phyloP scores from a whole-genome alignment of 2,797 vertebrate species.

The Dermochelys coriacea region DNA sequence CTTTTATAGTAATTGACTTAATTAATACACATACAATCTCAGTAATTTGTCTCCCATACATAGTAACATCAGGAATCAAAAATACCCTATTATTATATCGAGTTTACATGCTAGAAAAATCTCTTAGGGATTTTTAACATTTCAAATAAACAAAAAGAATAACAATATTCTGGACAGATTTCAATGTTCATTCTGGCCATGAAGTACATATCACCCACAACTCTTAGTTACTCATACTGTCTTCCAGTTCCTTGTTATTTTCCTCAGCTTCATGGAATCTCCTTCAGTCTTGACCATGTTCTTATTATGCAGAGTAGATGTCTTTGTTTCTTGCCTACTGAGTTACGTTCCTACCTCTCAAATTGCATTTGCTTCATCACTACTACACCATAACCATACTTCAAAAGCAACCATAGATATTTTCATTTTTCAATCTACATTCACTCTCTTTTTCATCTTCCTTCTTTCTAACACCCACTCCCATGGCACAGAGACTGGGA shows the following conservation, averaged over 20 bases:
- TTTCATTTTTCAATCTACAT: background rate
- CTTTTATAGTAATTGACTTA: background rate
- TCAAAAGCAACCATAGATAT: background rate
- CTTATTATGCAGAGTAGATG: background rate
- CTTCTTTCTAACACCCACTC: background rate
- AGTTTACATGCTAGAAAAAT: background rate
- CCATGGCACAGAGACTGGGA: background rate
- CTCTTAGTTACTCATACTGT: background rate
- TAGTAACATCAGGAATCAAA: background rate
- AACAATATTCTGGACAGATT: background rate
- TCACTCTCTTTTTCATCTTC: background rate
- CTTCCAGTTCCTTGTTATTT: background rate
- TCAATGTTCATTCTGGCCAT: background rate
- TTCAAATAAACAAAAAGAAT: background rate
- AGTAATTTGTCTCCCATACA: background rate
- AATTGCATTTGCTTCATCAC: background rate
- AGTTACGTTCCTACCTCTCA: accelerated
- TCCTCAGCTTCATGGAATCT: background rate
- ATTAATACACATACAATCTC: background rate
- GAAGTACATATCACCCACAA: accelerated
- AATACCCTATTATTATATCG: background rate
- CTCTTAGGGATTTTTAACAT: background rate
- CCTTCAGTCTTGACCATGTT: background rate
- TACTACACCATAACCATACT: background rate
- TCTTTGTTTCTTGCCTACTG: background rate